Evolutionary conservation across 2,888 invertebrate genomes (phyloP).

Genomic region (Hirtodrosophila duncani): DNA sequence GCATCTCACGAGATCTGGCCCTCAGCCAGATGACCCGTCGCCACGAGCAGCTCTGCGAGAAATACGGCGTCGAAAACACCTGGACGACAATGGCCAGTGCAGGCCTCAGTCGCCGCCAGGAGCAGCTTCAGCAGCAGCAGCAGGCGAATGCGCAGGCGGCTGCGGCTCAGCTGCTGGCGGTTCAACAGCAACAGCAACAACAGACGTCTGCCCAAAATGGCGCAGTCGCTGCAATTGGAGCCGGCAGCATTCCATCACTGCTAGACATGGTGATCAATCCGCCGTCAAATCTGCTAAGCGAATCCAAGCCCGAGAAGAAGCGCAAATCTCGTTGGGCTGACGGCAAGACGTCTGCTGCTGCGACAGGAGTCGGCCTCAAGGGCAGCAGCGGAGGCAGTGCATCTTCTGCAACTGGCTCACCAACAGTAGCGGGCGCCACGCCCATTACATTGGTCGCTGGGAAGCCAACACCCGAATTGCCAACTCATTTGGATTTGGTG

Average conservation of each 20-base stretch:
- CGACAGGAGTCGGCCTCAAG: slow-evolving; percentile 1
- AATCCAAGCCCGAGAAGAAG: slow-evolving; percentile 63
- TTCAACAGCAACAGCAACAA: slow-evolving; percentile 17
- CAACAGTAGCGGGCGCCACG: neutral
- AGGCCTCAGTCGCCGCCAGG: too few relatives aligned
- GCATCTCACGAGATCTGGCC: slow-evolving; percentile 88
- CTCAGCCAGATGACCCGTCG: slow-evolving; percentile 79
- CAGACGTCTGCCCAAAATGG: too few relatives aligned
- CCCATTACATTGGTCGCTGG: neutral
- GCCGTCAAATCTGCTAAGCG: slow-evolving; percentile 47
- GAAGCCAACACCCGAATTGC: slow-evolving; percentile 50
- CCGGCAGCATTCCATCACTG: slow-evolving; percentile 72
- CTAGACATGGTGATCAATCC: slow-evolving; percentile 77
- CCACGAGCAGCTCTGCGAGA: slow-evolving; percentile 79
- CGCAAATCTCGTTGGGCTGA: slow-evolving; percentile 78
- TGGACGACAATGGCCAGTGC: slow-evolving; percentile 50
- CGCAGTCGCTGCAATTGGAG: too few relatives aligned
- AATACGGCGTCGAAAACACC: slow-evolving; percentile 76
- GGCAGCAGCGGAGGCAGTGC: neutral
- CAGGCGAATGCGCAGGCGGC: too few relatives aligned
- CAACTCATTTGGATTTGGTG: slow-evolving; percentile 80
- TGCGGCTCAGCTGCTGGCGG: too few relatives aligned
- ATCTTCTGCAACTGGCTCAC: neutral
- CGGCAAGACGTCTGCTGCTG: slow-evolving; percentile 12
- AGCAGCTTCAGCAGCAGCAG: slow-evolving; percentile 2